Evolutionary conservation across 2,113 vertebrate genomes (phyloP).

Genomic region (Cricetomys ansorgei): DNA sequence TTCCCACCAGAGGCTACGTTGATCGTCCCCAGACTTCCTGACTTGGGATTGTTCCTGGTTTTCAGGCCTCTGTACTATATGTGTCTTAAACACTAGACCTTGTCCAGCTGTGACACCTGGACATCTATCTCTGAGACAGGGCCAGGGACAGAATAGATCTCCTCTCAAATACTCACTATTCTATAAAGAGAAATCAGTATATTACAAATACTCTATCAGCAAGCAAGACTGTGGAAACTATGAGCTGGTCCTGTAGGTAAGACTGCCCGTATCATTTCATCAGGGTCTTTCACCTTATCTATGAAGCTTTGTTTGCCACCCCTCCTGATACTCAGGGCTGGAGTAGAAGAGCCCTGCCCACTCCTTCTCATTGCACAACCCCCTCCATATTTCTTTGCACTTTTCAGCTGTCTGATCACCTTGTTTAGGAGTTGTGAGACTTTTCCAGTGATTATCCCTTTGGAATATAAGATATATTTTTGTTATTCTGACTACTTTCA

Average conservation of each 20-base stretch:
- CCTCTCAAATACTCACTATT: not conserved
- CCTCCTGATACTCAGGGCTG: too few relatives aligned
- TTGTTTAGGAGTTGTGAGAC: not conserved
- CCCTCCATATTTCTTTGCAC: not conserved
- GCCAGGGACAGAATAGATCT: not conserved
- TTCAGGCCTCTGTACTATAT: too few relatives aligned
- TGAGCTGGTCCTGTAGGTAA: not conserved
- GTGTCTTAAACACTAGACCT: not conserved
- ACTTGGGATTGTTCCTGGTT: not conserved
- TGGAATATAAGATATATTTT: not conserved
- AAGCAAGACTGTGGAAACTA: not conserved
- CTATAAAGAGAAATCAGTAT: not conserved
- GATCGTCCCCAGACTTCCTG: not conserved
- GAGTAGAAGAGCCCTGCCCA: not conserved
- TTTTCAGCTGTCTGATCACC: too few relatives aligned
- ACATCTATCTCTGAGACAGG: not conserved
- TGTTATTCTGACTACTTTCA: not conserved
- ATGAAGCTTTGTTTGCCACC: not conserved
- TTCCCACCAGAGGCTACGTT: not conserved
- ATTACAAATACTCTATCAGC: not conserved
- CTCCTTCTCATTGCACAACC: not conserved
- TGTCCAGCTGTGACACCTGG: not conserved
- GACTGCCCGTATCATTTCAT: not conserved
- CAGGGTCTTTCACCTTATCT: not conserved
- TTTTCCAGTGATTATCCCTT: not conserved